These are phyloP conservation scores for Penaeus japonicus DNA, from an alignment of 1,140 invertebrate species.

Conservation along the genomic window DNA sequence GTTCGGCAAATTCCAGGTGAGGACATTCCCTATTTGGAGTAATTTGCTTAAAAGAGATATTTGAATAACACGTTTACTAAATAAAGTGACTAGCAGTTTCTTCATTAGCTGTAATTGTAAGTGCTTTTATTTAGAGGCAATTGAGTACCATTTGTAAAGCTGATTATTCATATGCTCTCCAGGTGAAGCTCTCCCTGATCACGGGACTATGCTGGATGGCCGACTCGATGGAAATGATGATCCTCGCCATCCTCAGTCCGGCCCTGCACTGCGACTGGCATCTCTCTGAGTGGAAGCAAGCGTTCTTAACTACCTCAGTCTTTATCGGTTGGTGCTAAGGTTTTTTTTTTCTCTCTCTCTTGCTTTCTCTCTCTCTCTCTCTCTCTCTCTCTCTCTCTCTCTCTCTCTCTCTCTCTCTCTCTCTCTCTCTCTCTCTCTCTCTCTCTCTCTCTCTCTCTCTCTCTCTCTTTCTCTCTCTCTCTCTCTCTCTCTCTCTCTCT, in stretches of 20 bases:
- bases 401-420: no score
- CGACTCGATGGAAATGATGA: conserved; percentile 98
- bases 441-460: no score
- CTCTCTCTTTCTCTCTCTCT: no score
- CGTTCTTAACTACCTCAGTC: conserved; percentile 76
- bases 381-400: no score
- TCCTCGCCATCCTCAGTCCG: conserved; percentile 90
- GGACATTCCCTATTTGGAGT: neutral
- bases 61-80: neutral
- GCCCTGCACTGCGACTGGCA: conserved; percentile 94
- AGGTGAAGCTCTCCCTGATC: conserved; percentile 87
- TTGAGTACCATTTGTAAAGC: neutral
- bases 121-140: neutral
- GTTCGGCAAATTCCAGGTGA: conserved; percentile 86
- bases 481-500: no score
- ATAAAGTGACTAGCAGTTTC: neutral
- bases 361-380: neutral
- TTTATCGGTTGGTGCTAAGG: conserved; percentile 52
- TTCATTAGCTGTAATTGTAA: neutral
- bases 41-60: neutral
- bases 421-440: no score
- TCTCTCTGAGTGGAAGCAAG: conserved; percentile 81
- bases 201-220: conserved; percentile 95
- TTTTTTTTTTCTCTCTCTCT: neutral
- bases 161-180: neutral